Evolutionary conservation across 1,140 invertebrate species (phyloP), one percentile per base, ranked within the genome.

Genomic region (Hycleus phaleratus): DNA sequence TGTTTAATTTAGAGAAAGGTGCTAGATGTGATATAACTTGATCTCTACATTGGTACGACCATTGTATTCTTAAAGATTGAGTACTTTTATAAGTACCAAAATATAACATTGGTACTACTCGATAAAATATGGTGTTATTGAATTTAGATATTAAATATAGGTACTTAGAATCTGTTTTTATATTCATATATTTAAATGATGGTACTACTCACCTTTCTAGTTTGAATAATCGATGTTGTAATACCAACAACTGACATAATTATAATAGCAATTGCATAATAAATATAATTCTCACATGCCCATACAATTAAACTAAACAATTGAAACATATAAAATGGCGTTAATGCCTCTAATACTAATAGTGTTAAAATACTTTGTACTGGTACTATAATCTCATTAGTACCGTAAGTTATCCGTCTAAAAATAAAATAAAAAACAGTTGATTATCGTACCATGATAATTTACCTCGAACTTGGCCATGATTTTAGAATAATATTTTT

Each of bases 271-370:
- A 84, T 78, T 8, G 90, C 87, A 71, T 94, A 96, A 67, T 92
- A 93, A 56, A 86, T 83, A 68, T 95, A 95, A 8, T 82, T 77
- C 64, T 93, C 90, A 1, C 82, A 78, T 3, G 90, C 75, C 90
- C 90, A 94, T 38, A 93, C 80, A 3, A 81, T 74, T 8, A 93
- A 80, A 6, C 90, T 92, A 72, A 92, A 93, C 44, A 90, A 73
- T 86, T 96, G 93, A 74, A 95, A 96, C 46, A 98, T 86, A 74
- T 98, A 98, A 75, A 97, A 98, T 0, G 96, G 96, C 71, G 95
- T 95, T 46, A 98, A 81, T 24, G 90, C 82, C 77, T 93, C 91
- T 9, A 92, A 71, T 9, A 91, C 71, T 1, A 93, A 73, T 5
- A 94, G 74, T 3, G 83, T 82, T 48, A 83, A 68, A 25, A 91